Evolutionary conservation across 2,797 vertebrate genomes (phyloP).

Genomic region (Hippopotamyrus pictus): DNA sequence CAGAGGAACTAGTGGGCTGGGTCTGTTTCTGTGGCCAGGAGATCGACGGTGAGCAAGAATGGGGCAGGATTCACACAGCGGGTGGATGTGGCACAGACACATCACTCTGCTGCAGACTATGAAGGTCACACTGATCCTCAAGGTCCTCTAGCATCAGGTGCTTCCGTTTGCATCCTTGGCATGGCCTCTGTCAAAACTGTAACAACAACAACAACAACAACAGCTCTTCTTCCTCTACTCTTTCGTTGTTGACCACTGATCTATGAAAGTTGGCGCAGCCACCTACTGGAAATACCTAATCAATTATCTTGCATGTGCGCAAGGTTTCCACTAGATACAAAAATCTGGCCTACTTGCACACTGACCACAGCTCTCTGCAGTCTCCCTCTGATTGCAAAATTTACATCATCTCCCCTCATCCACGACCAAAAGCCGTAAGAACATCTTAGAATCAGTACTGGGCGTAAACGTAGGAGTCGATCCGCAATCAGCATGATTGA

Average conservation of each 20-base stretch:
- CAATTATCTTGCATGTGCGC: neutral
- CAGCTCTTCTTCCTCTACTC: neutral
- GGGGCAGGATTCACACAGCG: neutral
- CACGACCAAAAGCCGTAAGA: neutral
- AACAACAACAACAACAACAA: neutral
- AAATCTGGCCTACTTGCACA: neutral
- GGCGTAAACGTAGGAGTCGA: neutral
- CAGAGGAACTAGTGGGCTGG: neutral
- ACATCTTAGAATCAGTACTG: neutral
- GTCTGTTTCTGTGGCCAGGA: neutral
- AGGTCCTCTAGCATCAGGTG: neutral
- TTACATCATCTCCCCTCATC: neutral
- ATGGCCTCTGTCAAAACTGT: neutral
- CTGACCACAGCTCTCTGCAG: neutral
- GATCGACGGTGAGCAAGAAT: neutral
- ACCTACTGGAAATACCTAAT: neutral
- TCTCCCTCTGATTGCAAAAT: neutral
- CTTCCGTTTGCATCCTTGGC: neutral
- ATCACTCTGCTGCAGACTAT: neutral
- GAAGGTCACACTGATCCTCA: neutral
- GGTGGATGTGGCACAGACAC: neutral
- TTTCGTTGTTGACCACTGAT: neutral
- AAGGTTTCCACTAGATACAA: neutral
- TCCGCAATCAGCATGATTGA: neutral
- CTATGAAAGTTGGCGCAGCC: neutral